Evolutionary conservation across 2,888 invertebrate genomes (phyloP), one percentile per base, ranked within the genome.

Genomic region (Phorcus lineatus): DNA sequence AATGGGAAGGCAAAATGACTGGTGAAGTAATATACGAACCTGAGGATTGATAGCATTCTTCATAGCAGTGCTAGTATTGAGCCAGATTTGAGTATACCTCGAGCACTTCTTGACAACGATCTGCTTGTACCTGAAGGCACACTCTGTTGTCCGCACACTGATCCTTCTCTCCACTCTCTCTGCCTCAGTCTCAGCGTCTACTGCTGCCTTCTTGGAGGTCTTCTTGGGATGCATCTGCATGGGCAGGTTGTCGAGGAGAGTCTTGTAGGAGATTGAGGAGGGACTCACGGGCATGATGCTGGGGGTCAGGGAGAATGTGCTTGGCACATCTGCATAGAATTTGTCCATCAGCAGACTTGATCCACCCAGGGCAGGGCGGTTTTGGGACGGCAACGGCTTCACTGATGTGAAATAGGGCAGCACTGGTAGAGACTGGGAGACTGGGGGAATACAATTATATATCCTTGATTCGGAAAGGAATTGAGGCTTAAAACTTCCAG

Each of bases 31-130:
- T 17, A 24, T 13, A 52, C 84, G 80, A 86, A 96, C 96, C 94
- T 95, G 94, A 53, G 95, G 92, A 85, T 95, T 95, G 53, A 96
- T 94, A 17, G 95, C 94, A 88, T 95, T 95, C 83, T 94, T 94
- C 84, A 95, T 92, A 90, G 95, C 95, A 0, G 95, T 94, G n/a
- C 94, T 94, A 0, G 92, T 91, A 83, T 91, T 90, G 19, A 92
- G 86, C 91, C 92, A 91, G 70, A 93, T 90, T 91, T 96, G 96
- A n/a, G 95, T 95, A 85, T 96, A 94, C 88, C 94, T 94, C 81
- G 94, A 94, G 83, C 94, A 94, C 82, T 94, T 94, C 84, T 94
- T 94, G 22, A 95, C 94, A 80, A 93, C 94, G 82, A 95, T 94
- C 89, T 95, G 95, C 84, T 93, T 93, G 85, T 93, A 93, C 77